Conservation (phyloP, 2,113 vertebrate species). For the Montifringilla adamsi region DNA sequence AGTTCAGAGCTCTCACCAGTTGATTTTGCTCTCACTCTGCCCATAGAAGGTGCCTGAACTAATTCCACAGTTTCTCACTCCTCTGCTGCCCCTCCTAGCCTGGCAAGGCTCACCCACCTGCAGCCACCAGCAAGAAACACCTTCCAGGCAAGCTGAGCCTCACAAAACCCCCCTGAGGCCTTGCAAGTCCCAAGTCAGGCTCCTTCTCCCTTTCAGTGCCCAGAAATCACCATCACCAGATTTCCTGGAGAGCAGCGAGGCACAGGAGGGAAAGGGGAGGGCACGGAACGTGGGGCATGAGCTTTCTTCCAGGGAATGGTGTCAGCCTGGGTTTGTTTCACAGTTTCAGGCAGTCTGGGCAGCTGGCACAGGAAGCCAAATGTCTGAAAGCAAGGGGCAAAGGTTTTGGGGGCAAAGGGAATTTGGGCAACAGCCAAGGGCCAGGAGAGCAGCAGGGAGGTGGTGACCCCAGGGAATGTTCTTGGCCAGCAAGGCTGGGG, state of each 20-base stretch:
- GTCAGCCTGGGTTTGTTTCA: not conserved
- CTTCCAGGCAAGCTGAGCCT: not conserved
- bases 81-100: not conserved
- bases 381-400: not conserved
- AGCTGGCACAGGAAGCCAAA: not conserved
- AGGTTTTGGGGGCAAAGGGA: not conserved
- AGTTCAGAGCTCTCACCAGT: not conserved
- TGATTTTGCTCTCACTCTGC: not conserved
- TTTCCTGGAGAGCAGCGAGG: not conserved
- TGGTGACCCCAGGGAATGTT: not conserved
- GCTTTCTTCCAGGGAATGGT: not conserved
- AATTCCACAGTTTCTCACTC: not conserved
- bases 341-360: not conserved
- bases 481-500: not conserved
- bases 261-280: not conserved
- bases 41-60: not conserved
- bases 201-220: not conserved
- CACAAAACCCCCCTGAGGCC: not conserved
- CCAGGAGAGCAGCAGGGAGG: not conserved
- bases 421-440: not conserved
- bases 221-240: not conserved
- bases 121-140: not conserved
- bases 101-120: not conserved
- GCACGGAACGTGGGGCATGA: accelerated
- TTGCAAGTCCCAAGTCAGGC: not conserved